Conservation (phyloP, 2,888 invertebrate genomes). For the Apodemia duryi region DNA sequence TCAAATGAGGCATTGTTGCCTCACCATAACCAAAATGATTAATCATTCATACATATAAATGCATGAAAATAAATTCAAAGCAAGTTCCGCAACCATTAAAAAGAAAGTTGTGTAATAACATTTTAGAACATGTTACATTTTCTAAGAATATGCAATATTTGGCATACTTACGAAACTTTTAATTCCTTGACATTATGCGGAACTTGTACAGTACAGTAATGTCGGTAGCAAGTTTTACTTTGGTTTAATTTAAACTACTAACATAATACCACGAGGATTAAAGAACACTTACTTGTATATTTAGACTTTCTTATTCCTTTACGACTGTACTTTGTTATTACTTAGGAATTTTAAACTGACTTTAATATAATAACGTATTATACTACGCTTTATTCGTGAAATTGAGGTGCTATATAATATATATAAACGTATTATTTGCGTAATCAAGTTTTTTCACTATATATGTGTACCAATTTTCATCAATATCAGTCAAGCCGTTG, state of each 20-base stretch:
- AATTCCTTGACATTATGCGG: conserved; percentile 7
- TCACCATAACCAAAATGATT: no score
- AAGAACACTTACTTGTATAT: not conserved
- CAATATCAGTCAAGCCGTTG: no score
- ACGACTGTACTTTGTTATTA: not conserved
- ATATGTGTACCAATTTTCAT: no score
- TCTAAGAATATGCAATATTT: not conserved
- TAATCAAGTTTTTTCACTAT: no score
- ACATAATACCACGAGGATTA: not conserved
- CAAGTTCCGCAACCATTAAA: not conserved
- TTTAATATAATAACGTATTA: not conserved
- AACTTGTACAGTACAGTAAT: not conserved
- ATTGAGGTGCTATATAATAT: no score
- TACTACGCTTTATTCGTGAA: no score
- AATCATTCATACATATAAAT: no score
- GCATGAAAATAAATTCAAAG: no score
- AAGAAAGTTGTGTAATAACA: not conserved
- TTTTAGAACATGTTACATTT: not conserved
- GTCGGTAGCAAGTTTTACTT: conserved; percentile 11
- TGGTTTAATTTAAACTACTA: conserved; percentile 10
- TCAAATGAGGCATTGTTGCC: no score
- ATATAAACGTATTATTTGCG: no score
- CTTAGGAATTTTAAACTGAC: not conserved
- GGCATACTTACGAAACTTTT: conserved; percentile 8
- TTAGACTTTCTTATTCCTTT: conserved; percentile 1